A percentile compares a stretch with the other conserved stretches of the same genome.
phyloP scores from a whole-genome alignment of 1,140 invertebrate genomes.

The Drosophila subobscura region DNA sequence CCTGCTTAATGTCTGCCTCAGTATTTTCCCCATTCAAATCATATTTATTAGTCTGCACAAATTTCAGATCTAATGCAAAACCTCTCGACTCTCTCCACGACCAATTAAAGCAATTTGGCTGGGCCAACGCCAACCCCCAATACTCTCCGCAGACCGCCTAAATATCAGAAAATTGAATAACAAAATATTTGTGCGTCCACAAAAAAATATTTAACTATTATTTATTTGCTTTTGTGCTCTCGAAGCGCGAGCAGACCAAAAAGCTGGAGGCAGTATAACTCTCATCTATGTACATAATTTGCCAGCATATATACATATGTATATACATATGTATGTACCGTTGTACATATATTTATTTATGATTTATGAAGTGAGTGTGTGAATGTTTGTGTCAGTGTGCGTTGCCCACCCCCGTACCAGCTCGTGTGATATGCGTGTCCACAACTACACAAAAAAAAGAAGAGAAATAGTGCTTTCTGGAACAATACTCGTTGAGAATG shows the following conservation, averaged over 20 bases:
- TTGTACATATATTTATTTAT: slow-evolving; percentile 40
- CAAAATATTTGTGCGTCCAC: slow-evolving; percentile 63
- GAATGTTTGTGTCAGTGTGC: slow-evolving; percentile 15
- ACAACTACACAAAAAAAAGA: slow-evolving; percentile 37
- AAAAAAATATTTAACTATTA: slow-evolving; percentile 68
- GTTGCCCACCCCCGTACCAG: slow-evolving; percentile 1
- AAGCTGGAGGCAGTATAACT: slow-evolving; percentile 31
- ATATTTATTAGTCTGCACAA: slow-evolving; percentile 29
- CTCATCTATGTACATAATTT: slow-evolving; percentile 76
- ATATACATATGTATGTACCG: slow-evolving; percentile 39
- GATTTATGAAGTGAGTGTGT: slow-evolving; percentile 64
- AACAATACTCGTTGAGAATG: slow-evolving; percentile 55
- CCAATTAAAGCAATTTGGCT: slow-evolving; percentile 66
- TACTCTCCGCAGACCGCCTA: slow-evolving; percentile 34
- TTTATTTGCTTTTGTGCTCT: slow-evolving; percentile 61
- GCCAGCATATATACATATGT: slow-evolving; percentile 76
- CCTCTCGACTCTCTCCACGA: slow-evolving; percentile 31
- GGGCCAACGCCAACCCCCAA: slow-evolving; percentile 20
- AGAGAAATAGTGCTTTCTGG: slow-evolving; percentile 54
- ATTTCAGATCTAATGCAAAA: slow-evolving; percentile 44
- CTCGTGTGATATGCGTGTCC: slow-evolving; percentile 52
- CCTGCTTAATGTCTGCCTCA: not conserved
- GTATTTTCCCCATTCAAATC: not conserved
- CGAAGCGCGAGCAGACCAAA: slow-evolving; percentile 32
- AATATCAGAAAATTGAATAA: slow-evolving; percentile 78